Percentiles rank a stretch among this genome's conserved stretches.
Conservation (phyloP, 1,140 invertebrate species). For the Limonius californicus region DNA sequence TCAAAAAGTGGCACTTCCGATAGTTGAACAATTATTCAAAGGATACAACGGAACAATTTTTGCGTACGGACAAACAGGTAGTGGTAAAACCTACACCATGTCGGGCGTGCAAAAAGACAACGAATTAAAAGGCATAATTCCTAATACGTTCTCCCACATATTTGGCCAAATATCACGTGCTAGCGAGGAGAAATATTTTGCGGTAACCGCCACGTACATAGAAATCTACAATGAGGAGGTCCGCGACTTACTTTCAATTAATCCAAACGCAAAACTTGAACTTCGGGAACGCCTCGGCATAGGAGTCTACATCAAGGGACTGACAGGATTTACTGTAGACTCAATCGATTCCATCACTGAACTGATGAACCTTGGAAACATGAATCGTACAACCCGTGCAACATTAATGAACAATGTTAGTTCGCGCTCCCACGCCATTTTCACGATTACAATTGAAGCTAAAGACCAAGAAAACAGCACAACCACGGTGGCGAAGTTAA, state of each 20-base stretch:
- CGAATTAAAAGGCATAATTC: conserved; percentile 77
- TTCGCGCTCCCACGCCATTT: conserved; percentile 97
- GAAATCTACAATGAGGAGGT: conserved; percentile 96
- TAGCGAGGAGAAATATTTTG: conserved; percentile 58
- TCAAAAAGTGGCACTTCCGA: conserved; percentile 85
- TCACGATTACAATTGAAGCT: conserved; percentile 96
- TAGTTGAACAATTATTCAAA: conserved; percentile 89
- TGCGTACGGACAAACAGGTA: conserved; percentile 94
- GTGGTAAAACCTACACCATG: conserved; percentile 96
- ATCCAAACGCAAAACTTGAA: conserved; percentile 60
- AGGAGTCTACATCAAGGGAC: conserved; percentile 50
- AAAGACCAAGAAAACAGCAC: conserved; percentile 72
- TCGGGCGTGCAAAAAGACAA: conserved; percentile 4
- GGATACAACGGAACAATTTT: conserved; percentile 97
- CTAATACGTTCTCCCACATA: conserved; percentile 93
- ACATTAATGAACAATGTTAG: conserved; percentile 99
- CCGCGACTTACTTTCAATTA: conserved; percentile 77
- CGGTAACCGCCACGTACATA: conserved; percentile 87
- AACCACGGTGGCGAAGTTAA: conserved; percentile 71
- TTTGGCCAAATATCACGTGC: conserved; percentile 86
- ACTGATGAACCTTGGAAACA: conserved; percentile 89
- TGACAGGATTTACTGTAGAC: conserved; percentile 69
- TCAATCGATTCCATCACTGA: conserved; percentile 75
- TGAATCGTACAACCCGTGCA: conserved; percentile 76
- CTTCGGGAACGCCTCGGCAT: conserved; percentile 74